Evolutionary conservation across 2,888 invertebrate species (phyloP).

Genomic region (Acrocera orbiculus): DNA sequence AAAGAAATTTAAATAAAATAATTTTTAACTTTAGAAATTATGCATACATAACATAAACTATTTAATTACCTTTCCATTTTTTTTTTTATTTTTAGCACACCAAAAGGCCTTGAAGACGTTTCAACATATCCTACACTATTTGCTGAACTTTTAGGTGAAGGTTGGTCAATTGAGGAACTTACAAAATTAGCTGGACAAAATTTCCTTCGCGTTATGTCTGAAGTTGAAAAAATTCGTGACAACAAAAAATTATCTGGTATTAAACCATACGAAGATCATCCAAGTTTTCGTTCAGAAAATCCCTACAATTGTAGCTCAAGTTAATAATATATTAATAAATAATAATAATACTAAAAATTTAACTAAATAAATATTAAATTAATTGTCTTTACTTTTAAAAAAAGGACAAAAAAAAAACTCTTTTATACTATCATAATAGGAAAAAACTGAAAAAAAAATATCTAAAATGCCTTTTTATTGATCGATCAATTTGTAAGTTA

Average conservation of each 20-base stretch:
- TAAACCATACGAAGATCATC: conserved; percentile 53
- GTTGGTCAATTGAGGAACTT: conserved; percentile 64
- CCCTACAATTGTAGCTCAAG: conserved; percentile 31
- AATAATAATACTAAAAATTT: no score
- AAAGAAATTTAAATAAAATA: no score
- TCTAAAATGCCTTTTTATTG: no score
- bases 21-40: not conserved
- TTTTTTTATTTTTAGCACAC: conserved; percentile 39
- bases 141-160: conserved; percentile 56
- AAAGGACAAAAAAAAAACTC: no score
- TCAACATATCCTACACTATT: conserved; percentile 62
- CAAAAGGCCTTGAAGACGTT: conserved; percentile 64
- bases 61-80: not conserved
- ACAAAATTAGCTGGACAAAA: conserved; percentile 62
- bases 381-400: no score
- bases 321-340: conserved; percentile 19
- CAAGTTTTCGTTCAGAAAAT: conserved; percentile 30
- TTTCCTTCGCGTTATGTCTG: conserved; percentile 44
- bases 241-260: conserved; percentile 52
- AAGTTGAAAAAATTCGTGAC: conserved; percentile 53
- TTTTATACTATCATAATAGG: no score
- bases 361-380: no score
- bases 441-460: no score
- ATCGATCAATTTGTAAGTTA: no score
- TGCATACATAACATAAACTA: not conserved